These are phyloP conservation scores for Candidula unifasciata DNA, from an alignment of 2,888 invertebrate genomes.

Conservation along the genomic window DNA sequence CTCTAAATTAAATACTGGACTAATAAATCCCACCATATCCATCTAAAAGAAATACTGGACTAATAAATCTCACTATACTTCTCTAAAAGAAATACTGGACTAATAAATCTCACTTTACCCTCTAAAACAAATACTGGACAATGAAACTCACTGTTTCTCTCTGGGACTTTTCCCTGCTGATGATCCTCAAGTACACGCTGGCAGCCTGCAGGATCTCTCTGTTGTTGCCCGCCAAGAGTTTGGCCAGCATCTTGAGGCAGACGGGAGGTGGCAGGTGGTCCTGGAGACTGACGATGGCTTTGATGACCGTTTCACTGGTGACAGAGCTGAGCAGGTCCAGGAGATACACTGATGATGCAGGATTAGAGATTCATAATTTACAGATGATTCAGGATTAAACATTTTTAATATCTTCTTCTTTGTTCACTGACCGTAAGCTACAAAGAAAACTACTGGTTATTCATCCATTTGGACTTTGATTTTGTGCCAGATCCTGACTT, in stretches of 20 bases:
- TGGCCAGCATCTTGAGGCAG: slow-evolving; percentile 72
- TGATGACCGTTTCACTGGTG: slow-evolving; percentile 71
- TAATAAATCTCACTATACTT: too few relatives aligned
- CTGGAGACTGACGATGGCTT: slow-evolving; percentile 69
- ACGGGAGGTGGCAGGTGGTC: slow-evolving; percentile 69
- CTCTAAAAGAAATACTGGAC: too few relatives aligned
- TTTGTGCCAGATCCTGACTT: too few relatives aligned
- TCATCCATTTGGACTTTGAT: too few relatives aligned
- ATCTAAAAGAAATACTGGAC: too few relatives aligned
- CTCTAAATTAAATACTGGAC: too few relatives aligned
- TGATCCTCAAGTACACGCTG: slow-evolving; percentile 65
- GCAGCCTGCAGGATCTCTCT: slow-evolving; percentile 62
- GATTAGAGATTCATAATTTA: not conserved
- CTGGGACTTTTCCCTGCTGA: slow-evolving; percentile 60
- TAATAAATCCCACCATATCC: too few relatives aligned
- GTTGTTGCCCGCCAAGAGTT: slow-evolving; percentile 66
- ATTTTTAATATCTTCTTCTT: too few relatives aligned
- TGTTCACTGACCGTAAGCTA: too few relatives aligned
- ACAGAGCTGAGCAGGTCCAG: slow-evolving; percentile 69
- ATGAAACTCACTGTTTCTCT: slow-evolving; percentile 60
- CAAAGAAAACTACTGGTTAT: too few relatives aligned
- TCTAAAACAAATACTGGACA: too few relatives aligned
- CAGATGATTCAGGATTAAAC: not conserved
- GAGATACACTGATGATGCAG: slow-evolving; percentile 66
- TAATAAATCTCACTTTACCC: too few relatives aligned